phyloP scores from a whole-genome alignment of 2,888 invertebrate species.

The Chaetoderma sp. region DNA sequence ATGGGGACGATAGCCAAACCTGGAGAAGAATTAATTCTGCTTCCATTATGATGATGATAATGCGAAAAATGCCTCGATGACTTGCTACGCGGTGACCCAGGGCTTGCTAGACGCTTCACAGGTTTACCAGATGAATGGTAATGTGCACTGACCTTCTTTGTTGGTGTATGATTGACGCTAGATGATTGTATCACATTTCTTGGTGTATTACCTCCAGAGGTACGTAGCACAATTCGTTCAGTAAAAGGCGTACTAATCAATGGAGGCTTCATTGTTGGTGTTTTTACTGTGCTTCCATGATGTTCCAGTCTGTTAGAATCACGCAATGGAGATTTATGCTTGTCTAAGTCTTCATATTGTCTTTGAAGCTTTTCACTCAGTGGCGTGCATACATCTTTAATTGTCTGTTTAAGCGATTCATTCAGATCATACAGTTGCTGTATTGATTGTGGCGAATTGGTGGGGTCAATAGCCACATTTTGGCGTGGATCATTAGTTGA shows the following conservation, averaged over 20 bases:
- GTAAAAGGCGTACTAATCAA: slow-evolving; percentile 38
- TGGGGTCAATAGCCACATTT: too few relatives aligned
- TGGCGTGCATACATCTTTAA: slow-evolving; percentile 46
- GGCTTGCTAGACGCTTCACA: slow-evolving; percentile 53
- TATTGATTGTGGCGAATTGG: too few relatives aligned
- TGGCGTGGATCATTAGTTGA: too few relatives aligned
- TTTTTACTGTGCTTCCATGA: background rate
- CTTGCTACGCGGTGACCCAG: slow-evolving; percentile 36
- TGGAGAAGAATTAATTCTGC: too few relatives aligned
- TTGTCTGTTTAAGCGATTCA: slow-evolving; percentile 37
- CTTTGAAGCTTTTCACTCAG: slow-evolving; percentile 29
- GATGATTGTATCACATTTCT: slow-evolving; percentile 35
- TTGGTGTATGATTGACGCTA: slow-evolving; percentile 12
- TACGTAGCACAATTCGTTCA: slow-evolving; percentile 37
- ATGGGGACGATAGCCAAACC: too few relatives aligned
- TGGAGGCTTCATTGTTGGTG: slow-evolving; percentile 38
- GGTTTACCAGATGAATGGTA: slow-evolving; percentile 55
- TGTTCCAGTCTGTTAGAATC: background rate
- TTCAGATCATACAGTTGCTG: too few relatives aligned
- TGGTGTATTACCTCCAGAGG: slow-evolving; percentile 49
- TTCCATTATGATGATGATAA: too few relatives aligned
- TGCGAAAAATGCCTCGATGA: slow-evolving; percentile 18
- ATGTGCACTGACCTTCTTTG: slow-evolving; percentile 28
- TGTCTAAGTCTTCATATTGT: background rate
- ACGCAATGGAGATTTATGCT: background rate